These are phyloP conservation scores for Isichthys henryi DNA, from an alignment of 2,113 vertebrate genomes.

Conservation along the genomic window DNA sequence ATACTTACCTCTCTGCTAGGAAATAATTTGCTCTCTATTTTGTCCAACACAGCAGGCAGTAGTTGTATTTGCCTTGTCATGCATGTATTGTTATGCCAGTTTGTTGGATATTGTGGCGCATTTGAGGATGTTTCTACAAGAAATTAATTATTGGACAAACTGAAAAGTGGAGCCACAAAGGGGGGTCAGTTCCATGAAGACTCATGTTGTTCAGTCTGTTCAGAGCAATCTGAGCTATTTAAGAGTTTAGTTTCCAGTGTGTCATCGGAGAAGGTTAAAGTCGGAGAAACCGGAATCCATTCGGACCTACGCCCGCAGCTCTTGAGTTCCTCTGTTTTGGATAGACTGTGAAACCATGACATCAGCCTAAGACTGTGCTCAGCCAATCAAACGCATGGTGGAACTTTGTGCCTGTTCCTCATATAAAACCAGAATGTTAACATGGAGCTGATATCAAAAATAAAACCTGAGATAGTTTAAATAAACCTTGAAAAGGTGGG, in stretches of 20 bases:
- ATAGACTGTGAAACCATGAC: slow-evolving; percentile 41
- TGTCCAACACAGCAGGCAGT: neutral
- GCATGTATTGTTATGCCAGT: neutral
- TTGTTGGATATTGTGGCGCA: neutral
- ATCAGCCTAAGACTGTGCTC: slow-evolving; percentile 45
- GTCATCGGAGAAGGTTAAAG: slow-evolving; percentile 33
- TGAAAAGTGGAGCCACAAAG: neutral
- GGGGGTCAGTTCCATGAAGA: neutral
- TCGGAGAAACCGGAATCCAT: slow-evolving; percentile 16
- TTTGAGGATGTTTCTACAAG: neutral
- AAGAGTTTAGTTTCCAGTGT: slow-evolving; percentile 41
- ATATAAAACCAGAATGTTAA: slow-evolving; percentile 25
- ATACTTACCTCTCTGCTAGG: neutral
- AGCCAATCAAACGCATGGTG: slow-evolving; percentile 36
- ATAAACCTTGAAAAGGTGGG: slow-evolving; percentile 1
- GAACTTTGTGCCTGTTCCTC: slow-evolving; percentile 19
- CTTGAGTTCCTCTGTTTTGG: slow-evolving; percentile 36
- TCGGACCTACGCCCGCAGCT: slow-evolving; percentile 32
- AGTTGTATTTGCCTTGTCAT: neutral
- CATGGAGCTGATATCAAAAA: slow-evolving; percentile 31
- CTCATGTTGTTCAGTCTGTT: neutral
- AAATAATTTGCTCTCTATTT: neutral
- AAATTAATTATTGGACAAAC: neutral
- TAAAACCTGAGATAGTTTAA: neutral
- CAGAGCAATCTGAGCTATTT: neutral